phyloP scores from a whole-genome alignment of 2,113 vertebrate species.

The Petrocephalus microphthalmus region DNA sequence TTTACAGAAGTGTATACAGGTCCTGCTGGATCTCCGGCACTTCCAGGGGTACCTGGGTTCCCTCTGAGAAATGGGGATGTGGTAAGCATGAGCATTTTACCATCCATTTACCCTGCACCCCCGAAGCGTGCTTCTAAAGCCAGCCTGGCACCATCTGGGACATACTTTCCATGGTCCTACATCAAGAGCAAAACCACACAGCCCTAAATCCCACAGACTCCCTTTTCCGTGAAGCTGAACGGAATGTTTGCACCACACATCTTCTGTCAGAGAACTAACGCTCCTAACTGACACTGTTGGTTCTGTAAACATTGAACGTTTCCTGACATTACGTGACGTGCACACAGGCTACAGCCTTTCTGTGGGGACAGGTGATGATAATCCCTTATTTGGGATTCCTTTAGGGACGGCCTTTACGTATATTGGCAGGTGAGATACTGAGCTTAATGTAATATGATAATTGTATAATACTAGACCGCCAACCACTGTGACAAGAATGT shows the following conservation, averaged over 20 bases:
- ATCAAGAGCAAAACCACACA: neutral
- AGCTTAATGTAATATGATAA: neutral
- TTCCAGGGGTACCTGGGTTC: neutral
- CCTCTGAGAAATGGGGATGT: neutral
- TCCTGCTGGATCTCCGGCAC: neutral
- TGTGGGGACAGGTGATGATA: neutral
- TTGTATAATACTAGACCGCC: neutral
- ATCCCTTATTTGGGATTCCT: neutral
- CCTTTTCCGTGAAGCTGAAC: neutral
- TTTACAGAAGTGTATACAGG: neutral
- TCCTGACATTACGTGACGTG: neutral
- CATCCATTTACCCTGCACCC: neutral
- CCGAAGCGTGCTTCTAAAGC: neutral
- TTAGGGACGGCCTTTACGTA: neutral
- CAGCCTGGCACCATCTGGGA: neutral
- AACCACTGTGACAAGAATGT: slow-evolving; percentile 5
- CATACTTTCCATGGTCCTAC: neutral
- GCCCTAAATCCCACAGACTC: neutral
- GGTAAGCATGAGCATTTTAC: neutral
- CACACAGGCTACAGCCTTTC: neutral
- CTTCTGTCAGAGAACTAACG: neutral
- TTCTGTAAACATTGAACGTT: neutral
- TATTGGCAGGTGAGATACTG: neutral
- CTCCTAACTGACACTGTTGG: neutral
- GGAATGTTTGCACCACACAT: neutral